Evolutionary conservation across 2,113 vertebrate species (phyloP), one percentile per base, ranked within the genome.

Genomic region (Indicator maculatus): DNA sequence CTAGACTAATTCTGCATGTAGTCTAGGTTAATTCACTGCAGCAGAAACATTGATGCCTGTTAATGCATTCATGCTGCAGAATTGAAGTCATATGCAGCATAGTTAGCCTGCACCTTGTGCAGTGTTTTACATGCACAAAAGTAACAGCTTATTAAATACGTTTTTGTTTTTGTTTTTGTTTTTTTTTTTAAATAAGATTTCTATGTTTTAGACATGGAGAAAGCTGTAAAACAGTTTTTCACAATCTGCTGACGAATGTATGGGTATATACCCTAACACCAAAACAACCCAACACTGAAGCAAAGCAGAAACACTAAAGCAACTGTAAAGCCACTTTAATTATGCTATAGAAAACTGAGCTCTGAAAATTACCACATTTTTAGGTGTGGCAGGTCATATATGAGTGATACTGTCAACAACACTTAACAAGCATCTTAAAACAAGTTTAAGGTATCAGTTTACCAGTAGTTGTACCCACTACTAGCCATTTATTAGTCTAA

Each of bases 251-350:
- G 2, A 58, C 5, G 69, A 14, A 21, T 24, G 3, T 21, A 5
- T 0, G 0, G 9, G 19, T 12, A 3, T 55, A 39, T 52, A 64
- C 31, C 31, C 2, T 20, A 15, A 12, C 7, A 36, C 11, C 61
- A 3, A 41, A 82, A 36, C 38, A 24, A 5, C 1, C 1, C 3
- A 3, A 6, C 8, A 5, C 24, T 26, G 16, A 44, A 93, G 67
- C 20, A 60, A 12, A 75, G 27, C 39, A 58, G 71, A 66, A 87
- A 16, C 12, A 5, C 5, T 39, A 1, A 36, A 3, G 5, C 8
- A 15, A 27, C 73, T 55, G 6, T 59, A 59, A 76, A 3, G 18
- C 17, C 18, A 8, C 81, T 89, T 82, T 5, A 50, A 27, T 44
- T 0, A 0, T 31, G 8, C 20, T 69, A 1, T 41, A 31, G 47